Evolutionary conservation across 2,888 invertebrate species (phyloP).

Genomic region (Lobophora halterata): DNA sequence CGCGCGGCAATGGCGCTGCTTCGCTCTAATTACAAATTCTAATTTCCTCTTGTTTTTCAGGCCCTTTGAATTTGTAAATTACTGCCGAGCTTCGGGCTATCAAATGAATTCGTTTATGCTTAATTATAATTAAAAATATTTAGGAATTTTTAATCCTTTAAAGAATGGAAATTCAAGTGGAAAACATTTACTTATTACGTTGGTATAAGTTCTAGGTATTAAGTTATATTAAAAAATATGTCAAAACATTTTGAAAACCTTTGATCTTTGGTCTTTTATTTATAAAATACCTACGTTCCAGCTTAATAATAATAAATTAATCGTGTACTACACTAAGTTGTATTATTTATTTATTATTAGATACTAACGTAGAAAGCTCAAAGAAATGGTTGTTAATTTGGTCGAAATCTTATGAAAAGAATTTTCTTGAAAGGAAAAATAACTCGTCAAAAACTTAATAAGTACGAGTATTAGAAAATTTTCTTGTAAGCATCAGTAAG

Average conservation of each 20-base stretch:
- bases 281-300: no score
- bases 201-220: no score
- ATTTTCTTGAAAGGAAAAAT: conserved; percentile 62
- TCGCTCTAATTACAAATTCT: conserved; percentile 78
- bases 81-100: conserved; percentile 63
- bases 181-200: no score
- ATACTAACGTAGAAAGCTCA: conserved; percentile 44
- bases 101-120: conserved; percentile 52
- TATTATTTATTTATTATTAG: conserved; percentile 44
- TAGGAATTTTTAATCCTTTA: no score
- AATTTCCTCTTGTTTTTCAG: conserved; percentile 77
- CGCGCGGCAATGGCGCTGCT: conserved; percentile 58
- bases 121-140: conserved; percentile 12
- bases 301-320: no score
- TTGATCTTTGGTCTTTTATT: no score
- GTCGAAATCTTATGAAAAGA: conserved; percentile 66
- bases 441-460: conserved; percentile 65
- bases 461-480: conserved; percentile 69
- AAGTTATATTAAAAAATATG: no score
- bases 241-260: no score
- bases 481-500: no score
- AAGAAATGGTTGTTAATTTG: conserved; percentile 56
- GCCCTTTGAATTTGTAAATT: conserved; percentile 78
- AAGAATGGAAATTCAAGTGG: no score
- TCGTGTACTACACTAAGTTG: conserved; percentile 15